Base-by-base conservation (phyloP, 2,888 invertebrate species). In the Lordiphosa fenestrarum region DNA sequence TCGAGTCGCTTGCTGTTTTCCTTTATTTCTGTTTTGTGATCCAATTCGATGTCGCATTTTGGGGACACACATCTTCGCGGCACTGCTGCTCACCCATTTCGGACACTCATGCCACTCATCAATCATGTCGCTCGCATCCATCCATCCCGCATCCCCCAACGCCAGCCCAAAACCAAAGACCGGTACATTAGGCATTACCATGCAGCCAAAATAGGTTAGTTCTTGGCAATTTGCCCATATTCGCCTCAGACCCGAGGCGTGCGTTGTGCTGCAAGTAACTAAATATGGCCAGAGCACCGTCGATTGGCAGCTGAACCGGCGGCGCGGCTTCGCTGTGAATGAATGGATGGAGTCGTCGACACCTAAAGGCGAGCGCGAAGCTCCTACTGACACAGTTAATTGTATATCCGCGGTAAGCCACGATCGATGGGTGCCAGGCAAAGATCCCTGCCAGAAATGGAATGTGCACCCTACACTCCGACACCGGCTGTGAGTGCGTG, bases 171-270 rank as follows among this genome's bases (percentile, higher is more conserved):
- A 2, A 9, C 44, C 53, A 36, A 40, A 44, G 42, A 39, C 38
- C n/a, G n/a, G 41, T 40, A 13, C 69, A 73, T 71, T 70, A 73
- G 62, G 39, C 56, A 61, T 66, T 71, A 71, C 56, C 59, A 55
- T 44, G 33, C 30, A 41, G 40, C 13, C 48, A 40, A 73, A 71
- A 66, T 71, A 38, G 74, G 66, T 62, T 62, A 64, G 69, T 69
- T 64, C 66, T 66, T 47, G 69, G 76, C 81, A 84, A 76, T 84
- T 76, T 84, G 81, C 84, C 76, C 73, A 72, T 81, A 76, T 84
- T 76, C 55, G 64, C 40, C 46, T 36, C 10, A 15, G 12, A n/a
- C 30, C 46, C 35, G 39, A 54, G 49, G 60, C 44, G 44, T 50
- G 23, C 37, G 10, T 15, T 15, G 15, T 15, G n/a, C 12, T 21